phyloP scores from a whole-genome alignment of 1,140 invertebrate genomes.

The Arion vulgaris region DNA sequence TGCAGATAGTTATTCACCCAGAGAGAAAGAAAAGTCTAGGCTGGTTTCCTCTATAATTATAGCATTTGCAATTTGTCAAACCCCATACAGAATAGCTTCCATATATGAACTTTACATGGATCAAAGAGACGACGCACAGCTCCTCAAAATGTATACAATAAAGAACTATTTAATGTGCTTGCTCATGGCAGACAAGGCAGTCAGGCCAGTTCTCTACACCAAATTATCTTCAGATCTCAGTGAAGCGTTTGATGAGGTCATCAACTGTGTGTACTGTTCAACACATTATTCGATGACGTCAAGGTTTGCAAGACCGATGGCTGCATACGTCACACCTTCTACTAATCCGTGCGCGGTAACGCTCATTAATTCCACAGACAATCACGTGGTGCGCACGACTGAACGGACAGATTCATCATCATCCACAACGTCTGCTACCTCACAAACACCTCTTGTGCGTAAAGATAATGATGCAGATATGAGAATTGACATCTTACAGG shows the following conservation, averaged over 20 bases:
- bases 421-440: slow-evolving; percentile 22
- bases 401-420: slow-evolving; percentile 13
- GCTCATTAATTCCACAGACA: neutral
- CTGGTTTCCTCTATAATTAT: slow-evolving; percentile 58
- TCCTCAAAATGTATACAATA: slow-evolving; percentile 42
- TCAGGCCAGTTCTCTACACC: slow-evolving; percentile 49
- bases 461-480: neutral
- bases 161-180: slow-evolving; percentile 48
- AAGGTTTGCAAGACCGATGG: neutral
- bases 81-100: slow-evolving; percentile 56
- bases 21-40: slow-evolving; percentile 58
- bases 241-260: slow-evolving; percentile 53
- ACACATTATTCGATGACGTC: neutral
- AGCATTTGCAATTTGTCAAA: slow-evolving; percentile 56
- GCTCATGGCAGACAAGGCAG: slow-evolving; percentile 45
- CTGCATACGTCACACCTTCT: neutral
- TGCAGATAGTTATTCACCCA: slow-evolving; percentile 61
- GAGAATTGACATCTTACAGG: neutral
- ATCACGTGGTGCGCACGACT: neutral
- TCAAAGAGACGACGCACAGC: slow-evolving; percentile 12
- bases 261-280: slow-evolving; percentile 49
- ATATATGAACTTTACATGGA: slow-evolving; percentile 52
- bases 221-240: slow-evolving; percentile 50
- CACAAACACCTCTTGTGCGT: slow-evolving; percentile 15
- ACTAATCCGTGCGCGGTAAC: neutral